Evolutionary conservation across 2,888 invertebrate genomes (phyloP).

Genomic region (Leuctra nigra): DNA sequence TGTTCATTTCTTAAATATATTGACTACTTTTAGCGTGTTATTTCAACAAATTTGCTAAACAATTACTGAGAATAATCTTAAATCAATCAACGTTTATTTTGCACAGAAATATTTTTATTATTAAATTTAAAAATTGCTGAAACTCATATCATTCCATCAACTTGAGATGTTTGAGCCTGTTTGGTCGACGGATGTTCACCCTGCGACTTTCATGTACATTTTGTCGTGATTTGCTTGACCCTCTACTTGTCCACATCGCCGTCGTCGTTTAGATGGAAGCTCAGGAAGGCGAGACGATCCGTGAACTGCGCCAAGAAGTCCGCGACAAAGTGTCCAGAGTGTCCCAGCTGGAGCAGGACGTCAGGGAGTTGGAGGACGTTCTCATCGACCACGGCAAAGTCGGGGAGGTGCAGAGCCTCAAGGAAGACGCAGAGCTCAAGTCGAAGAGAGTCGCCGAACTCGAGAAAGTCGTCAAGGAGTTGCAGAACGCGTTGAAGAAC

Average conservation of each 20-base stretch:
- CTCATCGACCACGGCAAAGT: constrained; percentile 22
- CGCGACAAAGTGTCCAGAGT: background rate
- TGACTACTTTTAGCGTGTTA: constrained; percentile 23
- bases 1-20: constrained; percentile 35
- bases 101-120: constrained; percentile 23
- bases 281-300: constrained; percentile 17
- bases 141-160: constrained; percentile 14
- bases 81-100: constrained; percentile 2
- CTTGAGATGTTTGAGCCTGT: no score
- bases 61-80: no score
- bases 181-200: no score
- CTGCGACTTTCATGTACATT: no score
- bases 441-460: background rate
- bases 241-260: background rate
- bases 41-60: constrained; percentile 21
- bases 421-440: constrained; percentile 15
- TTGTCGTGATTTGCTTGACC: background rate
- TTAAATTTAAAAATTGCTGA: constrained; percentile 10
- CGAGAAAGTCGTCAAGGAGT: constrained; percentile 35
- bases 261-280: constrained; percentile 20
- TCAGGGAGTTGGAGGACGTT: constrained; percentile 19
- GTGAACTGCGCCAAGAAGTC: constrained; percentile 1
- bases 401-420: constrained; percentile 15
- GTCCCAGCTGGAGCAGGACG: constrained; percentile 20
- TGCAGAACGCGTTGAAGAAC: constrained; percentile 47